Evolutionary conservation across 2,113 vertebrate species (phyloP).

Genomic region (Haemorhous mexicanus): DNA sequence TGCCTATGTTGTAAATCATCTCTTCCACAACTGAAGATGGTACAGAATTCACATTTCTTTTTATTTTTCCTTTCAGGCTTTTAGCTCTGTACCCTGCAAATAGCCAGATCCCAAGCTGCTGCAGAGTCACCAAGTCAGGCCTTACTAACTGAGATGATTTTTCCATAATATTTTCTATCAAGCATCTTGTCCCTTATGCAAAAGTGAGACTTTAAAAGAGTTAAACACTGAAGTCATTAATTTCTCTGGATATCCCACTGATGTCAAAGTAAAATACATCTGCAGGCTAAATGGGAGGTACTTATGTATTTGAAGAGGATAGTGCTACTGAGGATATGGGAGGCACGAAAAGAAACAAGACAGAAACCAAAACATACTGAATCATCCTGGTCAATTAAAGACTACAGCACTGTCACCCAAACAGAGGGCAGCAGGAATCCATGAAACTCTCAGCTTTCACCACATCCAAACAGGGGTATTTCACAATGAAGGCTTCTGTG

Average conservation of each 20-base stretch:
- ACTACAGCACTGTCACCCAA: background rate
- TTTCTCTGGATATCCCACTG: background rate
- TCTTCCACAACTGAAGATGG: background rate
- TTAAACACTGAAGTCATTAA: background rate
- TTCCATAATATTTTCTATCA: background rate
- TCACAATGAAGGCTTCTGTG: slow-evolving; percentile 24
- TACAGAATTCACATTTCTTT: background rate
- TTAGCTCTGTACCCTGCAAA: background rate
- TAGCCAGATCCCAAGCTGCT: background rate
- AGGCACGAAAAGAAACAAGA: background rate
- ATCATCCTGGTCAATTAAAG: background rate
- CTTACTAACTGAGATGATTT: background rate
- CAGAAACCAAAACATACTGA: slow-evolving; percentile 1
- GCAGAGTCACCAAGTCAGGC: background rate
- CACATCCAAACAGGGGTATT: background rate
- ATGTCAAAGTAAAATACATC: background rate
- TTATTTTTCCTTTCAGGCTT: background rate
- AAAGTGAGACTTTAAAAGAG: background rate
- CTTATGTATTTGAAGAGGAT: background rate
- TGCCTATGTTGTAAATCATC: background rate
- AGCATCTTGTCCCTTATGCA: background rate
- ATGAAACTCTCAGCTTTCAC: background rate
- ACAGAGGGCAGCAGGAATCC: background rate
- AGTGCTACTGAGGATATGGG: background rate
- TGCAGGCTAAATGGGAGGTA: background rate